phyloP scores from a whole-genome alignment of 2,888 invertebrate species.

The Eremobia ochroleuca region DNA sequence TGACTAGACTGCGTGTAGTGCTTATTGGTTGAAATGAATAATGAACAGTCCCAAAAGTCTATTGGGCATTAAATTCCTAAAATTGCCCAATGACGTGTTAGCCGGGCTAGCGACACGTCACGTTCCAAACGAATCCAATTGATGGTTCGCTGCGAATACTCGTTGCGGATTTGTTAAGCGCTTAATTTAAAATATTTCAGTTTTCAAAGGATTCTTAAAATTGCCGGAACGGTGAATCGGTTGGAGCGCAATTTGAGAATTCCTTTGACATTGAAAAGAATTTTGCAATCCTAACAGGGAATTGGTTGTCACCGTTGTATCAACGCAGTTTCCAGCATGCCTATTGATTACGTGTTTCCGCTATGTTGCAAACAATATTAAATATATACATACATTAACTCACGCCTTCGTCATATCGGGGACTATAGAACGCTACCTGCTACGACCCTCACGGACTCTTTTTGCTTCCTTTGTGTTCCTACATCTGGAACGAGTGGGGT shows the following conservation, averaged over 20 bases:
- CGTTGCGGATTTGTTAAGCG: slow-evolving; percentile 40
- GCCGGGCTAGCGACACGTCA: slow-evolving; percentile 37
- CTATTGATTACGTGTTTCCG: neutral
- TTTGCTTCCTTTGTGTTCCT: no score
- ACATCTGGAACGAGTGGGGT: no score
- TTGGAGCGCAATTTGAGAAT: slow-evolving; percentile 30
- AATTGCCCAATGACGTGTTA: slow-evolving; percentile 41
- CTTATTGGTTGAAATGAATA: slow-evolving; percentile 2
- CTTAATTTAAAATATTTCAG: slow-evolving; percentile 62
- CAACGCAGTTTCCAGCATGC: neutral
- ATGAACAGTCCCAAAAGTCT: neutral
- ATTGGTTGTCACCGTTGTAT: neutral
- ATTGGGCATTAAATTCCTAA: slow-evolving; percentile 30
- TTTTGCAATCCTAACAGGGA: slow-evolving; percentile 10
- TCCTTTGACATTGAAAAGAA: slow-evolving; percentile 16
- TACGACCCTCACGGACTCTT: neutral
- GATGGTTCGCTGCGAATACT: slow-evolving; percentile 37
- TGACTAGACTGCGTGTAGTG: neutral
- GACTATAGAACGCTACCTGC: neutral
- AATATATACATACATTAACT: neutral
- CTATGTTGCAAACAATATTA: neutral
- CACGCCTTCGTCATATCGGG: neutral
- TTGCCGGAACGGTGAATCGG: slow-evolving; percentile 9
- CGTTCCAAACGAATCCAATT: slow-evolving; percentile 43
- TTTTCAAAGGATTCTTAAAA: slow-evolving; percentile 38